A percentile compares a stretch with the other conserved stretches of the same genome.
Evolutionary conservation across 37 sponge, comb jelly and placozoan species (phyloP).

Genomic region (Beroe forskalii): DNA sequence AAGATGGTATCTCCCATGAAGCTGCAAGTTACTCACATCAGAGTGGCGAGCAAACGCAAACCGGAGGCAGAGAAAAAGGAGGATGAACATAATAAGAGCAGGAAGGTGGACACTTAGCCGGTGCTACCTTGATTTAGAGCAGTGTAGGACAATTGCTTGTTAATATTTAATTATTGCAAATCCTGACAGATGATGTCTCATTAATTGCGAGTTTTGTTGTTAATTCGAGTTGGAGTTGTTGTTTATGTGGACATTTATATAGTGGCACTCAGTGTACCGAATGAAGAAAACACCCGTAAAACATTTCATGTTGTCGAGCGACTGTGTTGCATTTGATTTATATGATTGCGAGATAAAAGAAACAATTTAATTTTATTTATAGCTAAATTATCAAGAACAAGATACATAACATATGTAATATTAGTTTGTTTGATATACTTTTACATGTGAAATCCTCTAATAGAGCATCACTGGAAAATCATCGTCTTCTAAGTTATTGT

Average conservation of each 20-base stretch:
- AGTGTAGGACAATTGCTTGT: too few relatives aligned
- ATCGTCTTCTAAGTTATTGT: neutral
- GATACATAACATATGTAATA: neutral
- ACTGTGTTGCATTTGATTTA: neutral
- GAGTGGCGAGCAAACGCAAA: conserved; percentile 21
- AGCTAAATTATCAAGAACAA: neutral
- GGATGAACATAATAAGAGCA: neutral
- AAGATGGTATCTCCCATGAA: neutral
- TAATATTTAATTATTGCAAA: too few relatives aligned
- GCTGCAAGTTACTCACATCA: conserved; percentile 12
- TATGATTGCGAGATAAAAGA: neutral
- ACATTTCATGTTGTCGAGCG: too few relatives aligned
- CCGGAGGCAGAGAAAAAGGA: neutral
- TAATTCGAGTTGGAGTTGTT: too few relatives aligned
- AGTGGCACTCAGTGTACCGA: too few relatives aligned
- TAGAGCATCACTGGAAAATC: too few relatives aligned
- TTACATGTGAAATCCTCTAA: neutral
- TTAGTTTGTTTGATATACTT: neutral
- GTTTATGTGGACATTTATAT: too few relatives aligned
- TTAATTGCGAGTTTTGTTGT: too few relatives aligned
- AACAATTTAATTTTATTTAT: neutral
- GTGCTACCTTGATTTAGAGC: too few relatives aligned
- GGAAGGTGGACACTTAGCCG: conserved; percentile 35
- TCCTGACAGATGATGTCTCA: too few relatives aligned
- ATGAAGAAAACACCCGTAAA: too few relatives aligned